phyloP scores from a whole-genome alignment of 2,888 invertebrate genomes.

The Metalampra italica region DNA sequence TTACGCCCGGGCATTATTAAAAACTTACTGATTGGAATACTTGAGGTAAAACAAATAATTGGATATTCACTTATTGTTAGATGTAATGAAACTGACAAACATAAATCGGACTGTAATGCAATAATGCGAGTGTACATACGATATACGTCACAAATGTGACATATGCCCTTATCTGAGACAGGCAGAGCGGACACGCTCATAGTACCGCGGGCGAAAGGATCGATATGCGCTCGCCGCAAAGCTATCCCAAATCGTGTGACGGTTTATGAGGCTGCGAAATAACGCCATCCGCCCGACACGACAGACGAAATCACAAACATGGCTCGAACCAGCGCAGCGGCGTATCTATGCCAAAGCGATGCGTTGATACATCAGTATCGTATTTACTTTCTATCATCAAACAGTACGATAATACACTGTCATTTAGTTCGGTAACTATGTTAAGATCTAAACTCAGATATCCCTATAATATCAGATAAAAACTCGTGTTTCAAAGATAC shows the following conservation, averaged over 20 bases:
- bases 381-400: too few relatives aligned
- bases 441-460: too few relatives aligned
- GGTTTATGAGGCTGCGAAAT: constrained; percentile 40
- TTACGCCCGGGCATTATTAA: too few relatives aligned
- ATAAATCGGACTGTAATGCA: too few relatives aligned
- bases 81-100: too few relatives aligned
- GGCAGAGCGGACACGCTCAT: constrained; percentile 31
- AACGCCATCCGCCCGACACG: constrained; percentile 23
- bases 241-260: constrained; percentile 32
- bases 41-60: too few relatives aligned
- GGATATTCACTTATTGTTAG: too few relatives aligned
- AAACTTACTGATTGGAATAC: too few relatives aligned
- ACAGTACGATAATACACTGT: too few relatives aligned
- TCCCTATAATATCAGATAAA: too few relatives aligned
- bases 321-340: not conserved
- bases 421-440: too few relatives aligned
- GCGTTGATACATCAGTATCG: not conserved
- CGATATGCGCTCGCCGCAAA: constrained; percentile 35
- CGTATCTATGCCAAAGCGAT: not conserved
- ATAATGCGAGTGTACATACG: constrained; percentile 3
- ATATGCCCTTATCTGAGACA: constrained; percentile 41
- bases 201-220: constrained; percentile 28
- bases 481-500: too few relatives aligned
- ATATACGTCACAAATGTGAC: constrained; percentile 33
- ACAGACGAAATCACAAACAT: constrained; percentile 22